Base-by-base conservation (phyloP, 1,140 invertebrate species). In the Tigriopus japonicus region DNA sequence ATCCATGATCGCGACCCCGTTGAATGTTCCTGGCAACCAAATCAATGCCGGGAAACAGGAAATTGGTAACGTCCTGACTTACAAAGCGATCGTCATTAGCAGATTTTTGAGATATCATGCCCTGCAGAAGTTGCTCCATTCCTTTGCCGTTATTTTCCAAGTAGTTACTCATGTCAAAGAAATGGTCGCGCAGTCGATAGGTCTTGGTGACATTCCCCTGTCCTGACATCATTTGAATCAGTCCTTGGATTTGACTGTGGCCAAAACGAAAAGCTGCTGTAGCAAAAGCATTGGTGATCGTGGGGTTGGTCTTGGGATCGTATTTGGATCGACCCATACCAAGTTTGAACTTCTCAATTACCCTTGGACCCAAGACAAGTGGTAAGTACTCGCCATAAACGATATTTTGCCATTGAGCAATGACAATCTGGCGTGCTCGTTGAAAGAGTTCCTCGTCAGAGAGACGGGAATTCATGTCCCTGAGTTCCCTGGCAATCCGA, bases 191-290 rank as follows among this genome's bases (percentile, higher is more conserved):
- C 3, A 51, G 45, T 19, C 15, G 21, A 9, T 51, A 67, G 63
- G 62, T 63, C 52, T 17, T 63, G 53, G 55, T 66, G 65, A 21
- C 52, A 42, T 65, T 66, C 63, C 60, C 67, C 64, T 59, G 64
- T 65, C 19, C 68, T 60, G 45, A 70, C 55, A 51, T 59, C 43
- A 12, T 73, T 71, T 54, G 52, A 17, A 87, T 74, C 67, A 77
- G 75, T 60, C 85, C 86, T 64, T 74, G 75, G 62, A 80, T 73
- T 62, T 78, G 70, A 59, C 73, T 74, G 66, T 80, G 79, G 14
- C 79, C 79, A 66, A 79, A 80, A 59, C 79, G 68, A 65, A 74
- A 80, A 17, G 79, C 81, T 23, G 78, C 80, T 10, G 79, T 71
- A 1, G 76, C 73, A 68, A 82, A 81, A 45, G 75, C 78, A 68